Conservation (phyloP, 2,888 invertebrate genomes). For the Melieria picta region DNA sequence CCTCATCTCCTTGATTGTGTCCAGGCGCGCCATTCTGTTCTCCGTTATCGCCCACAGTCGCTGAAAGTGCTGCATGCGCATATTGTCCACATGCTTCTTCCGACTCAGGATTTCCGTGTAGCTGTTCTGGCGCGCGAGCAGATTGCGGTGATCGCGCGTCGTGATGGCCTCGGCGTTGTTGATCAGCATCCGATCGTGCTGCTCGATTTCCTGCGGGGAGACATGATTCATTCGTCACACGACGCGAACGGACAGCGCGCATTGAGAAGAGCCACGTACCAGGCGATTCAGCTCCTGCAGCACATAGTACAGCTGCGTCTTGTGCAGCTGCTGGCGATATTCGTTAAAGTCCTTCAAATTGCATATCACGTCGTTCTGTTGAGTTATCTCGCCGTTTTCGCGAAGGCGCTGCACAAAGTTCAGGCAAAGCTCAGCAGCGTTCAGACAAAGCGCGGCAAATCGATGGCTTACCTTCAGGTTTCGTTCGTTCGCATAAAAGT, state of each 20-base stretch:
- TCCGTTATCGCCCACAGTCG: conserved; percentile 46
- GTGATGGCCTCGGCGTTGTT: conserved; percentile 60
- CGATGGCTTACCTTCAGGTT: conserved; percentile 53
- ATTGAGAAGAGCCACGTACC: conserved; percentile 34
- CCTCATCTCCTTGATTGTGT: conserved; percentile 46
- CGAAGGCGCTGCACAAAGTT: conserved; percentile 64
- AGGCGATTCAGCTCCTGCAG: conserved; percentile 59
- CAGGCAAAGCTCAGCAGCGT: background rate
- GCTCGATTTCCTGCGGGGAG: conserved; percentile 50
- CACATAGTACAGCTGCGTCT: conserved; percentile 69
- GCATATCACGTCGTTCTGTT: conserved; percentile 72
- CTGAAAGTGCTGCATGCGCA: conserved; percentile 39
- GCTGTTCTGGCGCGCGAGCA: conserved; percentile 47
- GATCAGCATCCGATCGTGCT: conserved; percentile 56
- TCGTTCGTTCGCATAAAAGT: conserved; percentile 67
- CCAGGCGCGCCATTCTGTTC: conserved; percentile 50
- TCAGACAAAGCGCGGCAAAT: conserved; percentile 30
- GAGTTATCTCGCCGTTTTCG: conserved; percentile 70
- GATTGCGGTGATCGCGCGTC: conserved; percentile 51
- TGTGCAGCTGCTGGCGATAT: conserved; percentile 71
- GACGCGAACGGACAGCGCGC: background rate
- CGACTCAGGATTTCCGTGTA: conserved; percentile 50
- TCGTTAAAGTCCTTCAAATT: conserved; percentile 73
- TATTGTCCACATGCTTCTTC: conserved; percentile 48
- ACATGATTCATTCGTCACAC: background rate